phyloP scores from a whole-genome alignment of 2,888 invertebrate genomes.

The Ophioninae sp. region DNA sequence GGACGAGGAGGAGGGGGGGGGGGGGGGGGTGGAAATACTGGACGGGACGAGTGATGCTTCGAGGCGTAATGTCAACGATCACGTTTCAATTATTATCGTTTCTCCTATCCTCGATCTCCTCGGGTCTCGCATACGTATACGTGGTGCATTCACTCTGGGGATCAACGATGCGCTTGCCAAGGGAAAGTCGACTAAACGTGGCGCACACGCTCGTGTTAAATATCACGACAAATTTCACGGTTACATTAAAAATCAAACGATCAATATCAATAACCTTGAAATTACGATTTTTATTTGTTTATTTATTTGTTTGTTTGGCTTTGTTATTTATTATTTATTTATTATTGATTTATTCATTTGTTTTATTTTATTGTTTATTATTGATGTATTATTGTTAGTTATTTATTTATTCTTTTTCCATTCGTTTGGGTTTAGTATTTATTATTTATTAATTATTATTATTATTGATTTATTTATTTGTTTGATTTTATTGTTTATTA shows the following conservation, averaged over 20 bases:
- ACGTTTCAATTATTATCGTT: conserved; percentile 63
- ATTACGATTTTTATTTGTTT: too few species aligned
- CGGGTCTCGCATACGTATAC: neutral
- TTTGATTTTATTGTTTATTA: too few species aligned
- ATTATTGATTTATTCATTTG: too few species aligned
- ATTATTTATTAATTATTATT: too few species aligned
- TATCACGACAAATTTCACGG: conserved; percentile 33
- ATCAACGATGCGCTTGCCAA: conserved; percentile 3
- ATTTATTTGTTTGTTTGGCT: too few species aligned
- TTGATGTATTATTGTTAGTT: too few species aligned
- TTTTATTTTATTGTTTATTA: too few species aligned
- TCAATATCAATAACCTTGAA: conserved; percentile 4
- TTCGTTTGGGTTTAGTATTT: too few species aligned
- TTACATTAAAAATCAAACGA: conserved; percentile 42
- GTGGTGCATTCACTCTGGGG: neutral
- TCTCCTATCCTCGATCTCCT: conserved; percentile 51
- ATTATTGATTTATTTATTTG: too few species aligned
- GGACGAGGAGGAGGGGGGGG: conserved; percentile 3
- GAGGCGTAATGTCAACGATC: conserved; percentile 59
- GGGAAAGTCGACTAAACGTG: conserved; percentile 40
- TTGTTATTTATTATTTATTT: too few species aligned
- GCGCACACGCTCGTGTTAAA: neutral
- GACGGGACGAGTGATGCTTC: conserved; percentile 44
- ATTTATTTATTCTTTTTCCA: too few species aligned
- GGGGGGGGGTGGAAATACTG: conserved; percentile 5